These are phyloP conservation scores for Solenodon paradoxus DNA, from an alignment of 2,113 vertebrate genomes.

Conservation along the genomic window DNA sequence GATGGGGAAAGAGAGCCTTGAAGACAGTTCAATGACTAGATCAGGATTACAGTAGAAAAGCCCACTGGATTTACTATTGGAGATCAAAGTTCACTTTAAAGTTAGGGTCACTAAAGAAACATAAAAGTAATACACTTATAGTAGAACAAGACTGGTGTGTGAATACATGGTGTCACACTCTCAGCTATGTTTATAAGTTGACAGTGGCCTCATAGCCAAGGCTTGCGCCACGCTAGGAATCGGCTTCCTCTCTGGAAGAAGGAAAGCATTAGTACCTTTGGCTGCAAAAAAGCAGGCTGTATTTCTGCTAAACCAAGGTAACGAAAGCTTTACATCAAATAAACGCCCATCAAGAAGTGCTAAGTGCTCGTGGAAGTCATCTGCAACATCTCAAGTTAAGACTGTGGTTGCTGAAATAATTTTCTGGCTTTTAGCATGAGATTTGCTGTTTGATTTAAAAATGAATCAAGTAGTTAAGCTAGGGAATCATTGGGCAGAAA, in stretches of 20 bases:
- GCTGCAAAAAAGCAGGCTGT: slow-evolving; percentile 1
- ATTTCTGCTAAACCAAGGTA: slow-evolving; percentile 25
- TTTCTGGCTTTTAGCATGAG: slow-evolving; percentile 19
- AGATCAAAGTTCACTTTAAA: not conserved
- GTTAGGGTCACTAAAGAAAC: not conserved
- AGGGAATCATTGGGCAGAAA: not conserved
- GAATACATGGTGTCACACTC: not conserved
- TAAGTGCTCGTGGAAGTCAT: not conserved
- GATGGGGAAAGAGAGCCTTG: not conserved
- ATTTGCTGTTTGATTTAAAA: slow-evolving; percentile 41
- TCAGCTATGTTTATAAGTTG: not conserved
- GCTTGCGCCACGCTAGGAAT: not conserved
- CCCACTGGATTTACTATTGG: not conserved
- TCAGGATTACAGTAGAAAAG: not conserved
- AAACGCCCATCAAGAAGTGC: slow-evolving; percentile 19
- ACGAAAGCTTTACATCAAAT: slow-evolving; percentile 35
- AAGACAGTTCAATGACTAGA: not conserved
- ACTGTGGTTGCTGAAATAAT: slow-evolving; percentile 32
- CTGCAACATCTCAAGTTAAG: slow-evolving; percentile 52
- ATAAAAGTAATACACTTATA: not conserved
- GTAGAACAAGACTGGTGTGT: not conserved
- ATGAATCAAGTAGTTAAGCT: slow-evolving; percentile 16
- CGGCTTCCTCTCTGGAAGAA: not conserved
- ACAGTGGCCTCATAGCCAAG: not conserved
- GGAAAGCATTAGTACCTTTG: slow-evolving; percentile 10